phyloP scores from a whole-genome alignment of 2,113 vertebrate genomes.

The Campylomormyrus tamandua region DNA sequence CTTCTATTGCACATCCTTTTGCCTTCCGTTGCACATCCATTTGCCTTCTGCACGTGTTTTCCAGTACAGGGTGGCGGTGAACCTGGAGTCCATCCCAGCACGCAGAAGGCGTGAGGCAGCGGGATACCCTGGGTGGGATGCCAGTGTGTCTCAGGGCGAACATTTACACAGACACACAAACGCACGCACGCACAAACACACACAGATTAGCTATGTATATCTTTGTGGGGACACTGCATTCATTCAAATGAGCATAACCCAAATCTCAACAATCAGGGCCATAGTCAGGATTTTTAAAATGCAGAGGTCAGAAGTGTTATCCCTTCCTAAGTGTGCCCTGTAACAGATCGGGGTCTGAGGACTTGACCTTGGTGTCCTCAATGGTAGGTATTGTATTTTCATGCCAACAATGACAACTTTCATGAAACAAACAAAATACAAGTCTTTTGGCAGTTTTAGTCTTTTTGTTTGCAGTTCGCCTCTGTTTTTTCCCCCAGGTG shows the following conservation, averaged over 20 bases:
- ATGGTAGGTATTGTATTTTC: too few relatives aligned
- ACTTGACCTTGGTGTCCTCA: too few relatives aligned
- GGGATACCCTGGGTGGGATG: background rate
- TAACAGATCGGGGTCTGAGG: too few relatives aligned
- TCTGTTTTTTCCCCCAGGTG: background rate
- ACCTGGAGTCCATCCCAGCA: background rate
- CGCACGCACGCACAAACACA: background rate
- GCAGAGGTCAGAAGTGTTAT: too few relatives aligned
- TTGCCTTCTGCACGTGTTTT: background rate
- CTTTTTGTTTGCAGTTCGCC: background rate
- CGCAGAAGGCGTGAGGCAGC: background rate
- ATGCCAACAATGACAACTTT: background rate
- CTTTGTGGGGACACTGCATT: background rate
- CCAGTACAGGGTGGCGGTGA: background rate
- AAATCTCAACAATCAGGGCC: background rate
- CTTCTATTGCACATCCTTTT: background rate
- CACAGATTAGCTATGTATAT: background rate
- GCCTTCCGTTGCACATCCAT: background rate
- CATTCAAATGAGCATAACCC: background rate
- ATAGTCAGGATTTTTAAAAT: too few relatives aligned
- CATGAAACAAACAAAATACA: background rate
- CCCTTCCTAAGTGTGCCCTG: too few relatives aligned
- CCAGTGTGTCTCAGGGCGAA: background rate
- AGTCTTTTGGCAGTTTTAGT: background rate
- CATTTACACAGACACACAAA: background rate